Base-by-base conservation (phyloP, 2,888 invertebrate genomes). In the Melanchra persicariae region DNA sequence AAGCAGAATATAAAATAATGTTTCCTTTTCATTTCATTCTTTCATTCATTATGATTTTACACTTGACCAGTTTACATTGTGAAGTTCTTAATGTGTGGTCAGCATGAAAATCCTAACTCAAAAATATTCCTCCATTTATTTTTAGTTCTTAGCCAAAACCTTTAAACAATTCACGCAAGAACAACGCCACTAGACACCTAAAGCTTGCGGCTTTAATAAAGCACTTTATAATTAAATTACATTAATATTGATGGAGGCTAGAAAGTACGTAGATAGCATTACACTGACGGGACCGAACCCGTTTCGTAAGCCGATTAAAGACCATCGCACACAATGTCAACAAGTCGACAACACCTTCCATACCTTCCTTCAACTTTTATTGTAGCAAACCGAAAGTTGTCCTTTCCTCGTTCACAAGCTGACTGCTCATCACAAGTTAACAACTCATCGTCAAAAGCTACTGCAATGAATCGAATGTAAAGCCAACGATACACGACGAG, bases 251-350 rank as follows among this genome's bases (percentile, higher is more conserved):
- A 65, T 73, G 72, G 66, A 74, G 72, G 74, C 59, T 66, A 71
- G 64, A 85, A 80, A 82, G 70, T 80, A 60, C 74, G 66, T 75
- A 77, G 70, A 78, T 77, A 77, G 69, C 79, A 83, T 83, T 81
- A 85, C 84, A 83, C 63, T 60, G 80, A 65, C 77, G 76, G 83
- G 83, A 74, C 79, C 70, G 66, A 65, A 87, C 86, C 83, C 86
- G 84, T 84, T 85, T 83, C 78, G 74, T 91, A 91, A 92, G 89
- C 90, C 85, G 91, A 90, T 91, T 91, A 91, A 82, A 77, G 72
- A 45, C 22, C n/a, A n/a, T 12, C 72, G 72, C 26, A 77, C 68
- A 73, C 69, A 15, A 57, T 6, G 19, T 6, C 30, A 26, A 19
- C 22, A 12, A 34, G 2, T 49, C 10, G 17, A 9, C 10, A 22